These are phyloP conservation scores for Tholera decimalis DNA, from an alignment of 2,888 invertebrate species.

Conservation along the genomic window DNA sequence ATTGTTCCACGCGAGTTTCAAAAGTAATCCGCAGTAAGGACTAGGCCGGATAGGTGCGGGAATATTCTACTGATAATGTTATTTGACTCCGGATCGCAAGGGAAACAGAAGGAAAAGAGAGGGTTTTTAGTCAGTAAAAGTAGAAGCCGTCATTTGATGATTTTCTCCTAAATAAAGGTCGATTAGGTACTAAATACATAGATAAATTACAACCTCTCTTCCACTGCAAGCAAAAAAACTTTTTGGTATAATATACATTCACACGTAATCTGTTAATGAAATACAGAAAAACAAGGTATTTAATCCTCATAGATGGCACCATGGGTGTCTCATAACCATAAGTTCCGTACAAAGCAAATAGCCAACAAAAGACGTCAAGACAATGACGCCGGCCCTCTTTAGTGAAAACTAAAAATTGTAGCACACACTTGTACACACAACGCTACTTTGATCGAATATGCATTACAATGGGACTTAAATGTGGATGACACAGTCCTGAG, in stretches of 20 bases:
- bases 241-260: slow-evolving; percentile 19
- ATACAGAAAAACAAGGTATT: slow-evolving; percentile 59
- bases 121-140: no score
- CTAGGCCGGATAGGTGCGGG: no score
- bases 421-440: slow-evolving; percentile 88
- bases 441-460: slow-evolving; percentile 88
- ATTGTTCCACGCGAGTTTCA: no score
- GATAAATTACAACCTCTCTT: neutral
- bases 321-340: slow-evolving; percentile 45
- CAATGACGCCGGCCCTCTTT: slow-evolving; percentile 73
- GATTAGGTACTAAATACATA: no score
- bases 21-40: no score
- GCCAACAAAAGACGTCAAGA: slow-evolving; percentile 70
- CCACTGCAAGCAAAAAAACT: slow-evolving; percentile 13
- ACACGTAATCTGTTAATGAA: slow-evolving; percentile 58
- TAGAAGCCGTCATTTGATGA: no score
- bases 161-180: no score
- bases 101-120: no score
- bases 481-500: slow-evolving; percentile 85
- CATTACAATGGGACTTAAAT: slow-evolving; percentile 87
- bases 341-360: slow-evolving; percentile 67
- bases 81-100: no score
- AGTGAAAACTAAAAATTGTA: slow-evolving; percentile 81
- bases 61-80: no score
- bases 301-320: slow-evolving; percentile 57